Conservation (phyloP, 2,888 invertebrate species). For the Electrophaes corylata region DNA sequence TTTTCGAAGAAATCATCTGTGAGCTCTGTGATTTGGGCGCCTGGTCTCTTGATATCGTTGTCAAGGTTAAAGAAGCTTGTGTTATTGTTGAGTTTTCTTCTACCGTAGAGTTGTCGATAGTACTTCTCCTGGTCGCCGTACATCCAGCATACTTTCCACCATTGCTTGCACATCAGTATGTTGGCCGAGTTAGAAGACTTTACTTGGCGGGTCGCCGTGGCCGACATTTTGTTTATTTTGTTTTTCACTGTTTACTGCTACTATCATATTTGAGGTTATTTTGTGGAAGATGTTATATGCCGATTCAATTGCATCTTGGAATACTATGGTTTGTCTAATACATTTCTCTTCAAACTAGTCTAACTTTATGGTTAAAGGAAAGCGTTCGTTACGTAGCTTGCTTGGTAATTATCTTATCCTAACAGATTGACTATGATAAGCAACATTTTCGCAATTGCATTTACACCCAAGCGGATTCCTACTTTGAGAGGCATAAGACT, state of each 20-base stretch:
- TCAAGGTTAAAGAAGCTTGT: conserved; percentile 66
- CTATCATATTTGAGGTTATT: conserved; percentile 28
- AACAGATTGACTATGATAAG: too few species aligned
- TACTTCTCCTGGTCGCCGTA: conserved; percentile 94
- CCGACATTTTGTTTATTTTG: conserved; percentile 67
- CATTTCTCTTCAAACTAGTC: too few species aligned
- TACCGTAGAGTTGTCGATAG: conserved; percentile 92
- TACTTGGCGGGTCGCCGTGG: conserved; percentile 79
- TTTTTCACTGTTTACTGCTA: conserved; percentile 37
- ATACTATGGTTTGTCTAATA: background rate
- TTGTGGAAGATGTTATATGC: conserved; percentile 29
- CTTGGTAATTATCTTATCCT: too few species aligned
- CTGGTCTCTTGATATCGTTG: conserved; percentile 69
- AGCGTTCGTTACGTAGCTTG: too few species aligned
- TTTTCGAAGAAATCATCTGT: conserved; percentile 79
- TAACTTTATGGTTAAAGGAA: too few species aligned
- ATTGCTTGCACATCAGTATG: conserved; percentile 92
- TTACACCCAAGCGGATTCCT: too few species aligned
- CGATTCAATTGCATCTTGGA: conserved; percentile 17
- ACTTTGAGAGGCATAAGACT: too few species aligned
- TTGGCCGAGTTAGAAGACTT: conserved; percentile 86
- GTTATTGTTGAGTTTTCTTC: conserved; percentile 73
- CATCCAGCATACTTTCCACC: conserved; percentile 96
- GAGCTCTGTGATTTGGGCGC: conserved; percentile 80
- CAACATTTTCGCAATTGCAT: too few species aligned